phyloP scores from a whole-genome alignment of 2,113 vertebrate genomes.

The Pomatorhinus ruficollis region DNA sequence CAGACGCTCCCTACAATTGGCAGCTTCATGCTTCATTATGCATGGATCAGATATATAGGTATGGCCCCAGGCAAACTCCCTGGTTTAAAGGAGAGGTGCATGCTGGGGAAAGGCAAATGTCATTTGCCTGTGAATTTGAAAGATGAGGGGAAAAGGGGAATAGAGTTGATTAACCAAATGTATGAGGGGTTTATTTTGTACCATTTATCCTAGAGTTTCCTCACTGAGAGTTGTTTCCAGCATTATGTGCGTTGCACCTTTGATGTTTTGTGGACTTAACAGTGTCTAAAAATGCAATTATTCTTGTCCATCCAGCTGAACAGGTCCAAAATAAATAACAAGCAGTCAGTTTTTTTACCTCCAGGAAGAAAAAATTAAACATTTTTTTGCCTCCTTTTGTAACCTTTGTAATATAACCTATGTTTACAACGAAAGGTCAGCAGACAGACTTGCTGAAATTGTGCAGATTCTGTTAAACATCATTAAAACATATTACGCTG shows the following conservation, averaged over 20 bases:
- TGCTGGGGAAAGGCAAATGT: slow-evolving; percentile 58
- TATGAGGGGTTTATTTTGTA: slow-evolving; percentile 5
- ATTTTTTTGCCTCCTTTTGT: neutral
- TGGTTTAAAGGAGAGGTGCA: slow-evolving; percentile 65
- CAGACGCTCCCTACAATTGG: slow-evolving; percentile 83
- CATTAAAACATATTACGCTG: neutral
- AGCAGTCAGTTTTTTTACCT: neutral
- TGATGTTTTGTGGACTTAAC: neutral
- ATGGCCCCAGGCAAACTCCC: slow-evolving; percentile 75
- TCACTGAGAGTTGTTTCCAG: neutral
- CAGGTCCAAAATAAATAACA: neutral
- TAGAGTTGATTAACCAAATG: slow-evolving; percentile 31
- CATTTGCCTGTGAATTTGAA: slow-evolving; percentile 57
- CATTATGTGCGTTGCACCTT: neutral
- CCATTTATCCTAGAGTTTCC: neutral
- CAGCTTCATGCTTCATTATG: slow-evolving; percentile 88
- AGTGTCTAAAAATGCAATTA: neutral
- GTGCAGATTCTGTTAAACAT: neutral
- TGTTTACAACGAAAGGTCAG: neutral
- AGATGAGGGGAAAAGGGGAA: slow-evolving; percentile 11
- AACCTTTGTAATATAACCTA: neutral
- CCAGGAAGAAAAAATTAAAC: neutral
- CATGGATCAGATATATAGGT: slow-evolving; percentile 83
- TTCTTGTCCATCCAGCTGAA: neutral
- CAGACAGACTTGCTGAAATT: neutral